Conservation (phyloP, 2,113 vertebrate species). For the Accipiter cooperii region DNA sequence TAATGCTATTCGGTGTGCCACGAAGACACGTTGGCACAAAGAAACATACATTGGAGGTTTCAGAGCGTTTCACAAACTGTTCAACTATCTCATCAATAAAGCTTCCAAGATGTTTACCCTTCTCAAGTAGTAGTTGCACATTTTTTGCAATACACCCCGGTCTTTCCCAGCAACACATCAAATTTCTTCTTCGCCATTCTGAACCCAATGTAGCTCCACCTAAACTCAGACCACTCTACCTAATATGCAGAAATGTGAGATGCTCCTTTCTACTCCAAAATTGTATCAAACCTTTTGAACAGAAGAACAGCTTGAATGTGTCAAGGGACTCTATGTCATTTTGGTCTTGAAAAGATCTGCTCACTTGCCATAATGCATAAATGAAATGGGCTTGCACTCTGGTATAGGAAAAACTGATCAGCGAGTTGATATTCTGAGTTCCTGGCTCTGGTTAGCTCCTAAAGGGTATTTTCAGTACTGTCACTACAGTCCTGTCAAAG, state of each 20-base stretch:
- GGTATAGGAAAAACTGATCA: neutral
- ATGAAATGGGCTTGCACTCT: neutral
- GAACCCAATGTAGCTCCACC: neutral
- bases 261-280: neutral
- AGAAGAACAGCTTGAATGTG: neutral
- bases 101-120: neutral
- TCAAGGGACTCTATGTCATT: neutral
- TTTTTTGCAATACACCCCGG: neutral
- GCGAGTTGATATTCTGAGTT: neutral
- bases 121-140: neutral
- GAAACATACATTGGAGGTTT: neutral
- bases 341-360: neutral
- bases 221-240: neutral
- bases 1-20: neutral
- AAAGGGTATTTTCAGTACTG: neutral
- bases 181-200: neutral
- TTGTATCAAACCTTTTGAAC: neutral
- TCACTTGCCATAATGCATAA: neutral
- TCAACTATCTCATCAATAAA: neutral
- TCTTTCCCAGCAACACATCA: accelerated
- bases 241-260: accelerated
- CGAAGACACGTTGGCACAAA: accelerated
- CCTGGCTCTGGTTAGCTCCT: neutral
- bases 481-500: neutral
- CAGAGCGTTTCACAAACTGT: neutral